These are phyloP conservation scores for Sarcophaga bullata DNA, from an alignment of 1,140 invertebrate genomes.

Conservation along the genomic window DNA sequence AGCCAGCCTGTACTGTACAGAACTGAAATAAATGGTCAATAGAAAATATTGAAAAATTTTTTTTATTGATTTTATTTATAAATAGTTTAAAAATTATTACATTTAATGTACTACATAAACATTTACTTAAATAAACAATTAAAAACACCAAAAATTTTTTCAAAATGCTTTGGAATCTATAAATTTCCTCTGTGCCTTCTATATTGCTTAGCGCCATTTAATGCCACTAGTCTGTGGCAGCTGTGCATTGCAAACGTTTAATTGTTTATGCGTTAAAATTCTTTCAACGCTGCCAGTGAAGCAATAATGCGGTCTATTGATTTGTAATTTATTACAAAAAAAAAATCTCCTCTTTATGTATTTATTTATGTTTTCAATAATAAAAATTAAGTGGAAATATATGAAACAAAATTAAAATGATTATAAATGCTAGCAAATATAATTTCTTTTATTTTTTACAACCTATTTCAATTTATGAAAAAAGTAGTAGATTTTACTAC, in stretches of 20 bases:
- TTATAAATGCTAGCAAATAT: no score
- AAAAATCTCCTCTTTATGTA: neutral
- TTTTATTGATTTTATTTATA: no score
- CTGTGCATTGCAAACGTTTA: neutral
- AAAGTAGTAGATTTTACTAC: no score
- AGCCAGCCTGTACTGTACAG: neutral
- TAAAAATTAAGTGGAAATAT: no score
- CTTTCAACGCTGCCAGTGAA: neutral
- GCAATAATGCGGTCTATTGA: conserved; percentile 21
- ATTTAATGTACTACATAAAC: no score
- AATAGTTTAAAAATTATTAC: no score
- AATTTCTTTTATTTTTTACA: no score
- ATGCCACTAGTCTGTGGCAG: neutral
- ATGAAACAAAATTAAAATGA: no score
- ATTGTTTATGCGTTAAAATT: neutral
- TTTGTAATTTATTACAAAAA: conserved; percentile 20
- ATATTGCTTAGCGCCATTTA: conserved; percentile 17
- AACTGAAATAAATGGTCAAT: neutral
- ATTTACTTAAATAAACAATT: no score
- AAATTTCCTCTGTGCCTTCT: neutral
- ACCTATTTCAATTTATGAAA: no score
- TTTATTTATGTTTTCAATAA: no score
- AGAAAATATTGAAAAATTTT: neutral
- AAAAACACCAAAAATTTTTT: no score
- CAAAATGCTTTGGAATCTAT: neutral